phyloP scores from a whole-genome alignment of 2,113 vertebrate genomes.

The Litocranius walleri region DNA sequence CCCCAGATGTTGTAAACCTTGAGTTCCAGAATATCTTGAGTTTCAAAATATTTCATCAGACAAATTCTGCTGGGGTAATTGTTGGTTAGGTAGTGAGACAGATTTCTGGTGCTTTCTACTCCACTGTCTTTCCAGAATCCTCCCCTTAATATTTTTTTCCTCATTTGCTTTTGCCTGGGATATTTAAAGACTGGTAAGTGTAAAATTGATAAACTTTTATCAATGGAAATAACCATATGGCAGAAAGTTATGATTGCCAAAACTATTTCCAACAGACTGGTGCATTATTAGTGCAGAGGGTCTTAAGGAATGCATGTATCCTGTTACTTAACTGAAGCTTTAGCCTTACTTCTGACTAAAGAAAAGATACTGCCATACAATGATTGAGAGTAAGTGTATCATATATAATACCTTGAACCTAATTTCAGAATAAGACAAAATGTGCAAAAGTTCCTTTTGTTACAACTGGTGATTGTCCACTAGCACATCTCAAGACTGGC shows the following conservation, averaged over 20 bases:
- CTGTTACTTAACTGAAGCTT: background rate
- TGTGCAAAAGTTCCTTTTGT: background rate
- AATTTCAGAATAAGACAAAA: background rate
- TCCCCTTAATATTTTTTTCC: background rate
- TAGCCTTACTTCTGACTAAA: background rate
- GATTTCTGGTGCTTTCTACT: background rate
- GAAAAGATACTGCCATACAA: background rate
- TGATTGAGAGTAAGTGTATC: background rate
- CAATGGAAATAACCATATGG: background rate
- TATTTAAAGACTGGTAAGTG: background rate
- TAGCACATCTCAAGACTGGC: background rate
- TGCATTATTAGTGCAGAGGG: background rate
- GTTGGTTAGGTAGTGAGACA: background rate
- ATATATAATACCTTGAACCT: background rate
- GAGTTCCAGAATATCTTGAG: background rate
- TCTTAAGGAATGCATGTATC: background rate
- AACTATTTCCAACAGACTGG: background rate
- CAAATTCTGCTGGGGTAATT: background rate
- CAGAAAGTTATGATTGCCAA: background rate
- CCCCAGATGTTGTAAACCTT: background rate
- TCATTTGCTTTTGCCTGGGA: background rate
- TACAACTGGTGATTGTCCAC: background rate
- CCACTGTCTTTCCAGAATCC: background rate
- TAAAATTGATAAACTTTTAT: background rate
- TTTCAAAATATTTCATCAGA: background rate